Percentiles rank a stretch among this genome's conserved stretches.
These are phyloP conservation scores for Ptychodera flava DNA, from an alignment of 35 echinoderm and acorn worm species.

Conservation along the genomic window DNA sequence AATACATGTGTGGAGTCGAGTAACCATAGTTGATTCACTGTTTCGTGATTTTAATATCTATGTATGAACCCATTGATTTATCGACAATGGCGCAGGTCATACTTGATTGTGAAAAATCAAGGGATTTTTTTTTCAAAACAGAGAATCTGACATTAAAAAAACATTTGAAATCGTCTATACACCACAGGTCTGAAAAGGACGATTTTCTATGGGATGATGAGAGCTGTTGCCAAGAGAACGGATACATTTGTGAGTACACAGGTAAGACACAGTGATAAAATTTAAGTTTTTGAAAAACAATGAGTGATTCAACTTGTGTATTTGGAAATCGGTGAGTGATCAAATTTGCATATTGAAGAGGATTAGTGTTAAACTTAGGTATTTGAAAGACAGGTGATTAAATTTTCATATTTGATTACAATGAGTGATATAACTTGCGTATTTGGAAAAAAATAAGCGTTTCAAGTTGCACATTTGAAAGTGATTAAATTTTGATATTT, in stretches of 20 bases:
- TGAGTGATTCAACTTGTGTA: too few relatives aligned
- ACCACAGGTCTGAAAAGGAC: neutral
- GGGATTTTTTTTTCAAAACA: neutral
- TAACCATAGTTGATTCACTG: neutral
- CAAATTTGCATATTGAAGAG: too few relatives aligned
- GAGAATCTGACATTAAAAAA: neutral
- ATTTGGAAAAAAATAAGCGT: too few relatives aligned
- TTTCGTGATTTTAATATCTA: neutral
- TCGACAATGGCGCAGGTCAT: neutral
- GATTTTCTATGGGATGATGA: neutral
- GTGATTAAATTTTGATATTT: too few relatives aligned
- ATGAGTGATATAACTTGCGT: too few relatives aligned
- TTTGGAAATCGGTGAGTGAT: too few relatives aligned
- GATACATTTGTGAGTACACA: neutral
- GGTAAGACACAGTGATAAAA: too few relatives aligned
- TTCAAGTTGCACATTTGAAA: too few relatives aligned
- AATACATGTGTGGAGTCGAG: neutral
- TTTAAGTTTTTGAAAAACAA: too few relatives aligned
- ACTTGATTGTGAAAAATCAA: neutral
- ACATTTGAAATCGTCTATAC: neutral
- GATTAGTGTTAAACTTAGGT: too few relatives aligned
- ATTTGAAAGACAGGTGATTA: too few relatives aligned
- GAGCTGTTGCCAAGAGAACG: neutral
- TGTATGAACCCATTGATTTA: neutral
- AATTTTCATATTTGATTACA: too few relatives aligned